Conservation (phyloP, 2,113 vertebrate genomes). For the Anser cygnoides region DNA sequence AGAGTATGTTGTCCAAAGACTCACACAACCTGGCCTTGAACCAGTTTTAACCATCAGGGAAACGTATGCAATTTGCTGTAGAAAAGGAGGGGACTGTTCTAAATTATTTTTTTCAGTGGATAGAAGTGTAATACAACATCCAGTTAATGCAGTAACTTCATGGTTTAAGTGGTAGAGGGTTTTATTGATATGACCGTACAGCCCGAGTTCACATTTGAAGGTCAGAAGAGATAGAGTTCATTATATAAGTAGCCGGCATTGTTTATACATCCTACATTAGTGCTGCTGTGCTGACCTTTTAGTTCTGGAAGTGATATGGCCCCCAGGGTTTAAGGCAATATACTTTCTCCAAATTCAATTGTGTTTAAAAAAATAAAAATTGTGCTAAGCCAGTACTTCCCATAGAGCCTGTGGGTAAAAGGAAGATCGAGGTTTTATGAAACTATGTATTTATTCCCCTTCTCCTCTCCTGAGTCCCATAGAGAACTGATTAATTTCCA, state of each 20-base stretch:
- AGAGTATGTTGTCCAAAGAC: too few relatives aligned
- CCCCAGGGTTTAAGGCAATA: background rate
- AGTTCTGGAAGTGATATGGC: background rate
- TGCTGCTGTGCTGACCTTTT: slow-evolving; percentile 8
- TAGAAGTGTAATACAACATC: background rate
- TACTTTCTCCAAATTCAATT: background rate
- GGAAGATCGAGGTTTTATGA: background rate
- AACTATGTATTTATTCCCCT: background rate
- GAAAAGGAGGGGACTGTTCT: background rate
- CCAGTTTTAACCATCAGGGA: background rate
- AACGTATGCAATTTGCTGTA: background rate
- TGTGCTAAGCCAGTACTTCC: background rate
- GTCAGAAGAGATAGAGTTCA: background rate
- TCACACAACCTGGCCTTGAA: too few relatives aligned
- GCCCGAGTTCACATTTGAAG: background rate
- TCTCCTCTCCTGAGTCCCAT: background rate
- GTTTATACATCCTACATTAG: background rate
- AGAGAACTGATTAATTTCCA: background rate
- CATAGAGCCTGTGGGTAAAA: background rate
- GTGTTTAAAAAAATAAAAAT: background rate
- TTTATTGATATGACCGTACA: background rate
- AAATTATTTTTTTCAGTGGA: too few relatives aligned
- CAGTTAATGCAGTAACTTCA: background rate
- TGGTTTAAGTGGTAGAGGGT: background rate
- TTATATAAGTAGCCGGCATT: background rate